Base-by-base conservation (phyloP, 2,113 vertebrate species). In the Fregata magnificens region DNA sequence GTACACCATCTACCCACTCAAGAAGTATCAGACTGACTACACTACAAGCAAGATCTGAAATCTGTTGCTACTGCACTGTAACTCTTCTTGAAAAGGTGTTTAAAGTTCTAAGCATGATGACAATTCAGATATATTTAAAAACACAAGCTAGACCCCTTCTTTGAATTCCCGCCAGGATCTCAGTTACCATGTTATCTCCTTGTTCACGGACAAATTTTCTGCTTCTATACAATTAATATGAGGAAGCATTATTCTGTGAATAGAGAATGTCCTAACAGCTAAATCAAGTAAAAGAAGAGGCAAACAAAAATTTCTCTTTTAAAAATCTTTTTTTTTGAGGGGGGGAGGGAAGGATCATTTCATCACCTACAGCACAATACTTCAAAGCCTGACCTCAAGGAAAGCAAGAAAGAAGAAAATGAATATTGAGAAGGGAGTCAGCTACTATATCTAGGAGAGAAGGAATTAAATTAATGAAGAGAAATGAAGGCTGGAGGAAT, bases 331-430 rank as follows among this genome's bases (percentile, higher is more conserved):
- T 29, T 4, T n/a, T n/a, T n/a, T n/a, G n/a, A n/a, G n/a, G 18
- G 45, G 5, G 5, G 5, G 10, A 3, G 15, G 50, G 20, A 34
- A 53, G 36, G 32, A 67, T 69, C 2, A 50, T 86, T 94, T 95
- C 45, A 96, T 76, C 47, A 88, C 82, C 88, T 66, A 40, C 59
- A 92, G 90, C 82, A 66, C 62, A 86, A 85, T 16, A 42, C 45
- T 95, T 95, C 96, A 95, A 97, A 94, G 91, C 62, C 70, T 95
- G 91, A 97, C 89, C 73, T 52, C 74, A 45, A 92, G 95, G 66
- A 87, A 90, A 92, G 65, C 40, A 85, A 67, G 67, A 88, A 74
- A 93, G 80, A 94, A 88, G 49, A 87, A 97, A 92, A 61, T 76
- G 73, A 95, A 91, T 82, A 50, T 5, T 62, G 74, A 87, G 91